Base-by-base conservation (phyloP, 2,797 vertebrate species). In the Neopelma chrysocephalum region DNA sequence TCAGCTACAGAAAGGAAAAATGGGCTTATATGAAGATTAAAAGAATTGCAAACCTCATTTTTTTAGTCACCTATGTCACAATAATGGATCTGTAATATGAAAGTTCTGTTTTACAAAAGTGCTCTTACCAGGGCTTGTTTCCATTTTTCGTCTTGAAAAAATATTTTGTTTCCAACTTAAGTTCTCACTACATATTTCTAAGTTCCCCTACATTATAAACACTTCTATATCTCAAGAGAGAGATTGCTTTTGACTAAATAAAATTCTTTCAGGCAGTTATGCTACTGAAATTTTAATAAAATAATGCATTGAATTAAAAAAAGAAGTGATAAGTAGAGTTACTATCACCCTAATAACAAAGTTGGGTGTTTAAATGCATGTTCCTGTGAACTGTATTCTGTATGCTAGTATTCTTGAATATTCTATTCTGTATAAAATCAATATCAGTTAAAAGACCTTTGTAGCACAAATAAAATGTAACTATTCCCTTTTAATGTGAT, bases 161-260 rank as follows among this genome's bases (percentile, higher is more conserved):
- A 83, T 36, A 69, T 77, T 93, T 93, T 26, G 57, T 92, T 95
- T 95, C 61, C 38, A 81, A 40, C 23, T 87, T 94, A 86, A 95
- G 89, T 95, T 95, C 62, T 96, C 27, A 64, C 19, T 82, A 58
- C 12, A 17, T 93, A 47, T 92, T 96, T 97, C 91, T 56, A 91
- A 94, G 61, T 90, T 82, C 77, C 79, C 84, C 84, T 78, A n/a
- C 32, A 69, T 70, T 82, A 57, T 61, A 96, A 93, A 86, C 14
- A 3, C 42, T 88, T 78, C 73, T 89, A 1, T 87, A 19, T 85
- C 64, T 93, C 20, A 72, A 77, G 82, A 91, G 25, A 51, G 50
- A 31, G 17, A 31, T 15, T 31, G 27, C 38, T 62, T 96, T 96
- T 73, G 54, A 65, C 36, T 85, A 50, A 83, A 70, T 82, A 93